Percentiles rank a stretch among this genome's conserved stretches.
Conservation (phyloP, 2,113 vertebrate genomes). For the Paramisgurnus dabryanus region DNA sequence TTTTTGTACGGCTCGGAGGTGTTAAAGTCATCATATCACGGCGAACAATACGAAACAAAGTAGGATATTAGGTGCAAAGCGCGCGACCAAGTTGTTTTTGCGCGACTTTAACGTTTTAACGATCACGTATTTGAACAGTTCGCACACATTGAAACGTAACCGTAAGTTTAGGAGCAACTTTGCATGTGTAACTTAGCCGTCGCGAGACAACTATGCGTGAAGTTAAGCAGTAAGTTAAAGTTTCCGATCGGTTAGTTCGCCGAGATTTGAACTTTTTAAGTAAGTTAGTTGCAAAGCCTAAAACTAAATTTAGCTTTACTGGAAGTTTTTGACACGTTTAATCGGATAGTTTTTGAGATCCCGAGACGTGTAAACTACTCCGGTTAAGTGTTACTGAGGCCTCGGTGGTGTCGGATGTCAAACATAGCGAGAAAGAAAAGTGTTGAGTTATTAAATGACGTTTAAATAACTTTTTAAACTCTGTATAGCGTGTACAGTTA, state of each 20-base stretch:
- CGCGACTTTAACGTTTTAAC: not conserved
- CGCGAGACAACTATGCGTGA: not conserved
- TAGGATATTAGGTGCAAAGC: not conserved
- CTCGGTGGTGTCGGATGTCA: constrained; percentile 57
- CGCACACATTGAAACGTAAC: not conserved
- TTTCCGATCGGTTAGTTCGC: not conserved
- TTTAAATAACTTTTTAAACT: not conserved
- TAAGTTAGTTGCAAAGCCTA: no score
- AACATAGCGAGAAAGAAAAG: constrained; percentile 7
- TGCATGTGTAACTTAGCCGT: not conserved
- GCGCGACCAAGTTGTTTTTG: not conserved
- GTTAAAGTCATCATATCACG: constrained; percentile 25
- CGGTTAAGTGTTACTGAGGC: constrained; percentile 40
- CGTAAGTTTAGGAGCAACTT: not conserved
- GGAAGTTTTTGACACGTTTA: not conserved
- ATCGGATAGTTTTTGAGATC: not conserved
- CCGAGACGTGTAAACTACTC: not conserved
- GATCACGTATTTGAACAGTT: not conserved
- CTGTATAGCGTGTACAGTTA: no score
- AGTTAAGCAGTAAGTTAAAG: not conserved
- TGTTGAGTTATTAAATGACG: not conserved
- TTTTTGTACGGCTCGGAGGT: constrained; percentile 12
- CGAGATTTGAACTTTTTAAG: not conserved
- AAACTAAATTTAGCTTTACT: not conserved
- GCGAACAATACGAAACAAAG: constrained; percentile 28